Conservation (phyloP, 2,797 vertebrate species). For the Loriculus beryllinus region DNA sequence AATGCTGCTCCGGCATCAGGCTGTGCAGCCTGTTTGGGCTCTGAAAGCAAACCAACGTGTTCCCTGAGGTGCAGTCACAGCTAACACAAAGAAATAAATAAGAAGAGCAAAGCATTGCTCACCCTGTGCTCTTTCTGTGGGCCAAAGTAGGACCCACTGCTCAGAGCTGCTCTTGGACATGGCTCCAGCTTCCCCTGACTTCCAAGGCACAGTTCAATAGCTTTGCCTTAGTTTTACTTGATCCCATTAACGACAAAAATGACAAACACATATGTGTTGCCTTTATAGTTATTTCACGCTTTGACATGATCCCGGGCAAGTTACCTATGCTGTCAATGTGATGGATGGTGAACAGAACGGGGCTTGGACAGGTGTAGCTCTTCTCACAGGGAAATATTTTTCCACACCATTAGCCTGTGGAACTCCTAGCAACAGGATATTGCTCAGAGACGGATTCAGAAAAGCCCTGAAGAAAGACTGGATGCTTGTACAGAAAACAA, state of each 20-base stretch:
- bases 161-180: background rate
- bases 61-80: background rate
- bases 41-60: background rate
- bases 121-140: accelerated
- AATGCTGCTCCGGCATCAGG: background rate
- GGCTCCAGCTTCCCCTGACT: background rate
- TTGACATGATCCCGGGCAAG: conserved; percentile 51
- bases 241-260: conserved; percentile 55
- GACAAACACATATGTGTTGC: conserved; percentile 55
- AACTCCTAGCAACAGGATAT: conserved; percentile 57
- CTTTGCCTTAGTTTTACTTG: conserved; percentile 46
- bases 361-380: conserved; percentile 60
- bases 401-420: conserved; percentile 64
- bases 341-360: conserved; percentile 45
- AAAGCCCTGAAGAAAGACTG: background rate
- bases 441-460: background rate
- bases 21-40: background rate
- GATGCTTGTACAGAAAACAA: background rate
- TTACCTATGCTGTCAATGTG: conserved; percentile 53
- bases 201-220: conserved; percentile 17
- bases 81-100: background rate
- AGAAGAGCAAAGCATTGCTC: background rate
- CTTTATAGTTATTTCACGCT: conserved; percentile 64
- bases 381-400: conserved; percentile 61
- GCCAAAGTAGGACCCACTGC: background rate